A percentile compares a stretch with the other conserved stretches of the same genome.
phyloP scores from a whole-genome alignment of 2,888 invertebrate genomes.

The Caenorhabditis japonica region DNA sequence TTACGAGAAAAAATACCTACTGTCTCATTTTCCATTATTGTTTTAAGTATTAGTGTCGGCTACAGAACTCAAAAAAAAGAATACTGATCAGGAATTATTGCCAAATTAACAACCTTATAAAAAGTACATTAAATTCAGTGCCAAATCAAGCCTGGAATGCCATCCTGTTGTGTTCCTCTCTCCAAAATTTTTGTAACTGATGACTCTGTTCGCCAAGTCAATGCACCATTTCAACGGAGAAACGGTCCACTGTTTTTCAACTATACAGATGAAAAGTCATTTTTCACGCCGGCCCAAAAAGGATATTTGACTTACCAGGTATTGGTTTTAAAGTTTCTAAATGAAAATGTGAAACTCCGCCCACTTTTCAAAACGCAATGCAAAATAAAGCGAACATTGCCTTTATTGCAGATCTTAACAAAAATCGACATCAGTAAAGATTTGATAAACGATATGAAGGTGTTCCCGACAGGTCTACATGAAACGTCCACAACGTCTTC shows the following conservation, averaged over 20 bases:
- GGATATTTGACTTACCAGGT: constrained; percentile 61
- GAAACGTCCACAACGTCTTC: constrained; percentile 10
- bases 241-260: constrained; percentile 56
- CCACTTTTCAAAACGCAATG: too few species aligned
- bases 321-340: background rate
- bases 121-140: too few species aligned
- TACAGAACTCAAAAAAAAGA: too few species aligned
- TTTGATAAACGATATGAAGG: constrained; percentile 10
- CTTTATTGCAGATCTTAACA: constrained; percentile 53
- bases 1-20: too few species aligned
- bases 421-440: constrained; percentile 60
- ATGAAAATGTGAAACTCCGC: background rate
- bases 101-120: too few species aligned
- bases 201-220: constrained; percentile 56
- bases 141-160: constrained; percentile 43
- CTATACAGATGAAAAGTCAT: constrained; percentile 57
- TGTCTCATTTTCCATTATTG: too few species aligned
- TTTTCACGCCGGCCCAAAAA: constrained; percentile 62
- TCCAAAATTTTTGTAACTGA: constrained; percentile 61
- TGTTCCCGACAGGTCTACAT: background rate
- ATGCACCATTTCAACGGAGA: constrained; percentile 63
- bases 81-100: too few species aligned
- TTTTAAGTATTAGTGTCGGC: too few species aligned
- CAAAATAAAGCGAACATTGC: too few species aligned
- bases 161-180: constrained; percentile 55